phyloP scores from a whole-genome alignment of 92 coral and sea anemone species.

The Porites divaricata region DNA sequence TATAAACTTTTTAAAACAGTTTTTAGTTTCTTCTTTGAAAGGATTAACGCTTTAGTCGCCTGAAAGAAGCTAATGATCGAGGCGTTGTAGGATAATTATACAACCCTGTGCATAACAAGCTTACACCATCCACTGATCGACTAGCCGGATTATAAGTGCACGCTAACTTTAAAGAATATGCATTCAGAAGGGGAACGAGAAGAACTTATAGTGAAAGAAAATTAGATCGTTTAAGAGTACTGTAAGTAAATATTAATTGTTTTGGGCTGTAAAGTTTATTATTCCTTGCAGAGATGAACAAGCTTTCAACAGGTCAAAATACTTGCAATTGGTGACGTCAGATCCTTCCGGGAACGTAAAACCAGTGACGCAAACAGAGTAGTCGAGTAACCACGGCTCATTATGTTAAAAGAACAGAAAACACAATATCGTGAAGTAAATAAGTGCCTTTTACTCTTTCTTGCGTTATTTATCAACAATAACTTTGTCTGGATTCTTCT shows the following conservation, averaged over 20 bases:
- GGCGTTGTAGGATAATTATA: not conserved
- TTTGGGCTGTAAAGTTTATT: too few relatives aligned
- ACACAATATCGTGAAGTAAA: slow-evolving; percentile 1
- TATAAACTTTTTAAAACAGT: not conserved
- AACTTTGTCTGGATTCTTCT: slow-evolving; percentile 21
- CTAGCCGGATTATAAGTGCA: too few relatives aligned
- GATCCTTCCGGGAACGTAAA: too few relatives aligned
- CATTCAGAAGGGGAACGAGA: too few relatives aligned
- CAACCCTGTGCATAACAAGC: not conserved
- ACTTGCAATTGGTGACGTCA: too few relatives aligned
- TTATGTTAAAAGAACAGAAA: not conserved
- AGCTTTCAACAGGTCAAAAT: too few relatives aligned
- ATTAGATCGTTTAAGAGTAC: too few relatives aligned
- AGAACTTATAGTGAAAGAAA: too few relatives aligned
- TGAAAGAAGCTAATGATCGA: slow-evolving; percentile 2
- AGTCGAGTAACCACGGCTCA: not conserved
- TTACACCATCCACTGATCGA: too few relatives aligned
- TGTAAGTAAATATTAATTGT: too few relatives aligned
- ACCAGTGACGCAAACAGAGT: slow-evolving; percentile 21
- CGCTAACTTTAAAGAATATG: too few relatives aligned
- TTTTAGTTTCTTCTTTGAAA: slow-evolving; percentile 3
- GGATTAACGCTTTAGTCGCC: slow-evolving; percentile 4
- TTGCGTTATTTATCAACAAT: slow-evolving; percentile 3
- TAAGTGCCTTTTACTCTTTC: not conserved
- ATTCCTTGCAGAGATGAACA: too few relatives aligned